These are phyloP conservation scores for Limenitis camilla DNA, from an alignment of 2,888 invertebrate species.

Conservation along the genomic window DNA sequence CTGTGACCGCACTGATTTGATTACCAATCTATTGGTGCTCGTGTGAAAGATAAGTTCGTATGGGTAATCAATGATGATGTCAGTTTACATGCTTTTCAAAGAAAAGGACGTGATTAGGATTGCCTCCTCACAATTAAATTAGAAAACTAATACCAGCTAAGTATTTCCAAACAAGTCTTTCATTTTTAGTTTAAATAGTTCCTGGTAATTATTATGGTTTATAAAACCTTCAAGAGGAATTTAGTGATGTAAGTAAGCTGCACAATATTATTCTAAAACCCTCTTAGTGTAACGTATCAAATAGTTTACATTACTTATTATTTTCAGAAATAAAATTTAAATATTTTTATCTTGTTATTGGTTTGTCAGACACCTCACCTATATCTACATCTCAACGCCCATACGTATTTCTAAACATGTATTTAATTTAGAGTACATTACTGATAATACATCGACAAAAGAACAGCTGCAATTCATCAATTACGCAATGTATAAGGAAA, in stretches of 20 bases:
- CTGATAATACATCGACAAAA: conserved; percentile 21
- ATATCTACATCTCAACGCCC: conserved; percentile 73
- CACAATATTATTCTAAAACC: no score
- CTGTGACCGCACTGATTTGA: conserved; percentile 64
- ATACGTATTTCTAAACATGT: conserved; percentile 25
- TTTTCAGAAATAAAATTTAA: conserved; percentile 57
- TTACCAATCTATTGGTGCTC: conserved; percentile 55
- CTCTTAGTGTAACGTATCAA: no score
- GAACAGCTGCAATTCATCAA: background rate
- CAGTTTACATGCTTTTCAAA: background rate
- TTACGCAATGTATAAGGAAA: conserved; percentile 13
- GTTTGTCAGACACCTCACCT: conserved; percentile 73
- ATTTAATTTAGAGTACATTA: conserved; percentile 34
- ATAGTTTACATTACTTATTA: no score
- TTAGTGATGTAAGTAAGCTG: no score
- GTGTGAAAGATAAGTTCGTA: conserved; percentile 41
- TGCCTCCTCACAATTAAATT: no score
- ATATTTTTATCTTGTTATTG: conserved; percentile 69
- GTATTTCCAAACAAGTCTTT: no score
- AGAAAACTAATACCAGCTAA: no score
- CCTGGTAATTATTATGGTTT: no score
- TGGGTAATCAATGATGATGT: conserved; percentile 9
- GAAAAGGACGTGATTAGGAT: no score
- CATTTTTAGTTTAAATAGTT: no score
- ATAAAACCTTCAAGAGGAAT: no score